Evolutionary conservation across 2,113 vertebrate genomes (phyloP), one percentile per base, ranked within the genome.

Genomic region (Formicarius rufipectus): DNA sequence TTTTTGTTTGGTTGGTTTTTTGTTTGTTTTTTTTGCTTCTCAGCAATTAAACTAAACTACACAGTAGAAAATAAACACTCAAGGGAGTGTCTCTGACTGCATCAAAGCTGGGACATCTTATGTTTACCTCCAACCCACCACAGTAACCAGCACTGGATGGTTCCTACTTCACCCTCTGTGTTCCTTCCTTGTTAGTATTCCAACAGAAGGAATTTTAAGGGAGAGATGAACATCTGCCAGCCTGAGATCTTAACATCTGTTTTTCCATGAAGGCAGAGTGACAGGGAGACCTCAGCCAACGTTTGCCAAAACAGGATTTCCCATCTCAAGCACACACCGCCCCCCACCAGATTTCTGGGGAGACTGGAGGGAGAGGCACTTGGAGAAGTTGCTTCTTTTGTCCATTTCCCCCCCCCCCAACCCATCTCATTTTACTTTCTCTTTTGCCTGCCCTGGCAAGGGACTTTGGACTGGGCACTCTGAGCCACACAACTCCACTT

Each of bases 351-450:
- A 56, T 49, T 83, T 91, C 62, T 88, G 44, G 12, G 7, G 21
- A 79, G 14, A 50, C 1, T 15, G 2, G 0, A 4, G 5, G 10
- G 1, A 80, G 6, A 86, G 2, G 16, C 0, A 2, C 47, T 5
- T 55, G 28, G 18, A 44, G 31, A 66, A 89, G 6, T 3, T 24
- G 0, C 42, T 84, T n/a, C 45, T 64, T n/a, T n/a, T n/a, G n/a
- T n/a, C n/a, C n/a, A n/a, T n/a, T n/a, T n/a, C n/a, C n/a, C n/a
- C n/a, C n/a, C n/a, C n/a, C 6, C 10, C 3, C 10, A n/a, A n/a
- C 6, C 10, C 3, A 15, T 62, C 62, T 72, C 0, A 14, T 28
- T 28, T 62, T 16, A 7, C 4, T 22, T 40, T 7, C 12, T 50
- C 28, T 44, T 58, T 10, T n/a, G 7, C 37, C 31, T 90, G 40